Percentiles rank a stretch among this genome's conserved stretches.
phyloP scores from a whole-genome alignment of 2,797 vertebrate species.

The Rhabdomys pumilio region DNA sequence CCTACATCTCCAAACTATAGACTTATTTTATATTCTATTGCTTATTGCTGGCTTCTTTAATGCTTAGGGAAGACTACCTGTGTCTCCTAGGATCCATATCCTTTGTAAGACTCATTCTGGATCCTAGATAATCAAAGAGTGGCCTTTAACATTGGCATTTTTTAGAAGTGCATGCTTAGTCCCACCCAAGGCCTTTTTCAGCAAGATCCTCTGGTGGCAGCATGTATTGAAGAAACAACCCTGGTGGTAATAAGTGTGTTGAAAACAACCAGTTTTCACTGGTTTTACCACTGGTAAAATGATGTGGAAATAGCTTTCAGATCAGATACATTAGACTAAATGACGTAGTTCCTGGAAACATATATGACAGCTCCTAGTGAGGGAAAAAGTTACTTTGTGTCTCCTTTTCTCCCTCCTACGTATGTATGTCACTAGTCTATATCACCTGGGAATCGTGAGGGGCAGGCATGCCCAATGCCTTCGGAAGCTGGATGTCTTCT shows the following conservation, averaged over 20 bases:
- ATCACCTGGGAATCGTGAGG: background rate
- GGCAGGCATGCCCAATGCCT: rapidly evolving
- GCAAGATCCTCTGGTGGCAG: background rate
- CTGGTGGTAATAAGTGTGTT: background rate
- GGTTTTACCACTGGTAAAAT: background rate
- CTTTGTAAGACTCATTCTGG: background rate
- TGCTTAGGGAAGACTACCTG: background rate
- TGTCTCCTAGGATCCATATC: background rate
- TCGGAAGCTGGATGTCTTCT: background rate
- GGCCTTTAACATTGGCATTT: background rate
- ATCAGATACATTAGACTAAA: background rate
- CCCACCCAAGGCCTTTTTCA: background rate
- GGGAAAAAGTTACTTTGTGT: background rate
- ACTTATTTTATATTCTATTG: background rate
- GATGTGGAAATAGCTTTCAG: background rate
- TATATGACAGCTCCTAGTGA: background rate
- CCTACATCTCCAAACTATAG: background rate
- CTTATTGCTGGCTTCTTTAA: background rate
- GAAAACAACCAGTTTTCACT: background rate
- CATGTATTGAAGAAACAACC: background rate
- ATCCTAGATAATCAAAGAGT: background rate
- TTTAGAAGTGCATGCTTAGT: background rate
- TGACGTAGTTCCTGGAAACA: background rate
- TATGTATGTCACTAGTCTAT: background rate
- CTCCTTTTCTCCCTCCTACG: background rate